Percentiles rank a stretch among this genome's conserved stretches.
Conservation (phyloP, 2,797 vertebrate species). For the Cyprinella venusta region DNA sequence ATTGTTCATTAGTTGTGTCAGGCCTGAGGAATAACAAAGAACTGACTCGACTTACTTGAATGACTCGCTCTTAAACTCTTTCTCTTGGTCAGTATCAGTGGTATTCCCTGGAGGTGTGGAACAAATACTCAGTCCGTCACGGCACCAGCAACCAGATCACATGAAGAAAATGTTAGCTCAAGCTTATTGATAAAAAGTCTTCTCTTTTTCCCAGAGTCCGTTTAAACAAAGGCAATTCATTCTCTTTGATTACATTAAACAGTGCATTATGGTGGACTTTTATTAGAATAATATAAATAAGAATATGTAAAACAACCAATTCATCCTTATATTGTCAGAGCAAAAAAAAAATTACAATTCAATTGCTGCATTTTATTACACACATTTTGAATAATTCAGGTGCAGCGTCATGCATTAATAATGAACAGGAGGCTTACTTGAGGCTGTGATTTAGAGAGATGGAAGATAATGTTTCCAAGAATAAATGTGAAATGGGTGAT, state of each 20-base stretch:
- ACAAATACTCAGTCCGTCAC: slow-evolving; percentile 20
- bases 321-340: neutral
- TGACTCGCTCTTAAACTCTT: neutral
- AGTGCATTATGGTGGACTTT: neutral
- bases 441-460: slow-evolving; percentile 33
- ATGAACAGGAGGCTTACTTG: slow-evolving; percentile 42
- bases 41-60: neutral
- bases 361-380: neutral
- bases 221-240: neutral
- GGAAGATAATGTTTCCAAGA: slow-evolving; percentile 34
- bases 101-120: slow-evolving; percentile 20
- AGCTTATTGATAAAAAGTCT: neutral
- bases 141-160: neutral
- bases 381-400: slow-evolving; percentile 23
- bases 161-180: neutral
- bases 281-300: neutral
- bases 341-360: neutral
- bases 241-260: neutral
- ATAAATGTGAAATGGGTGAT: slow-evolving; percentile 27
- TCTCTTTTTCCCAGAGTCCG: neutral
- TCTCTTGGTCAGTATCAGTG: neutral
- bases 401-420: slow-evolving; percentile 29
- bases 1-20: slow-evolving; percentile 23
- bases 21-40: slow-evolving; percentile 12
- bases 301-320: neutral